phyloP scores from a whole-genome alignment of 2,888 invertebrate genomes.

The Eupithecia insigniata region DNA sequence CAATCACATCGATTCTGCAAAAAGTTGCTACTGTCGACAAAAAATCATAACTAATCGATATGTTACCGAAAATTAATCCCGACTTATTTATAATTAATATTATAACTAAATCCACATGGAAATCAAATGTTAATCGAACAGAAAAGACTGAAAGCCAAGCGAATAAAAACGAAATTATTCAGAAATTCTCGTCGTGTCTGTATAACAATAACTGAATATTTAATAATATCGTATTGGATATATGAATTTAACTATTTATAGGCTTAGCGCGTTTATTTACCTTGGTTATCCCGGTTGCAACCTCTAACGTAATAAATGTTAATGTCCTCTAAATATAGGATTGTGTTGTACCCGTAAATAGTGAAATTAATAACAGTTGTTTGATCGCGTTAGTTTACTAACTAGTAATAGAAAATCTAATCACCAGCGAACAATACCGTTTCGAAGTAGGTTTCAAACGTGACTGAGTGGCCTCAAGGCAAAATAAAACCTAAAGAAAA shows the following conservation, averaged over 20 bases:
- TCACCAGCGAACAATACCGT: constrained; percentile 13
- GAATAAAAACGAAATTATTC: not conserved
- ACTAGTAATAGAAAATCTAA: not conserved
- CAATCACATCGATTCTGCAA: constrained; percentile 1
- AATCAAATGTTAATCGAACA: not conserved
- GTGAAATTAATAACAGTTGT: not conserved
- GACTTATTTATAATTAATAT: too few relatives aligned
- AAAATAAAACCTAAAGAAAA: constrained; percentile 13
- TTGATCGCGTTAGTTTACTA: not conserved
- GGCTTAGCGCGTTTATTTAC: not conserved
- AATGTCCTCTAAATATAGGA: not conserved
- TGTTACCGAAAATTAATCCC: too few relatives aligned
- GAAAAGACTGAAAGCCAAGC: not conserved
- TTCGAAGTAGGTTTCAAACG: constrained; percentile 17
- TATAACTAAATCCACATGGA: not conserved
- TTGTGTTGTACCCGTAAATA: not conserved
- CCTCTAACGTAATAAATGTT: not conserved
- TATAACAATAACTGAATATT: not conserved
- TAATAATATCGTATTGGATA: not conserved
- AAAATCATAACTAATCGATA: not conserved
- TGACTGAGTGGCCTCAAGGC: constrained; percentile 21
- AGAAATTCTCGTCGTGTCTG: not conserved
- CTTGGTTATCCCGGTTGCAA: not conserved
- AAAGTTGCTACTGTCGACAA: not conserved
- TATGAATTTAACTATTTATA: not conserved